A percentile compares a stretch with the other conserved stretches of the same genome.
Conservation (phyloP, 2,888 invertebrate genomes). For the Agrilus mali region DNA sequence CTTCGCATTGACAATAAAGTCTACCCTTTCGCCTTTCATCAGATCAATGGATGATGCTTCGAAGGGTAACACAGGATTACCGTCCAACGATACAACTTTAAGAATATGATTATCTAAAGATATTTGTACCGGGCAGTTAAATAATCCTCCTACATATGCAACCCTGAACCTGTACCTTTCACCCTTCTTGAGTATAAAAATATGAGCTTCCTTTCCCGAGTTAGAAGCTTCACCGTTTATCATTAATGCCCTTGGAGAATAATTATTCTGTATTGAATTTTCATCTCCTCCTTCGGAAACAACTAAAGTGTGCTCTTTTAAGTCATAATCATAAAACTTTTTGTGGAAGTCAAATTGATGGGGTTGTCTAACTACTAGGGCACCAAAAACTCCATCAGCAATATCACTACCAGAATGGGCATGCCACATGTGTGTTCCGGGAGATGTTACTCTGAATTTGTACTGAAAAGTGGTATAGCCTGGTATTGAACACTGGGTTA, state of each 20-base stretch:
- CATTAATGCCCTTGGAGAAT: conserved; percentile 36
- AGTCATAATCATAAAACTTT: conserved; percentile 57
- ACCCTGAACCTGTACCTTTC: conserved; percentile 53
- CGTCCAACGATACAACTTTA: conserved; percentile 57
- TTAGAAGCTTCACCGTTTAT: conserved; percentile 51
- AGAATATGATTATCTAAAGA: conserved; percentile 52
- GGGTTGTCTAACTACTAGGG: conserved; percentile 55
- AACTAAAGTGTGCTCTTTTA: conserved; percentile 53
- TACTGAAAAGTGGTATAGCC: conserved; percentile 58
- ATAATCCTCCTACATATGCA: conserved; percentile 52
- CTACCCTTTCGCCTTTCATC: conserved; percentile 61
- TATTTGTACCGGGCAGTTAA: conserved; percentile 55
- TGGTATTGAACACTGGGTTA: conserved; percentile 64
- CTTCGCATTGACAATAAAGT: conserved; percentile 57
- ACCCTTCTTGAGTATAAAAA: conserved; percentile 43
- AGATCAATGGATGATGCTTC: conserved; percentile 44
- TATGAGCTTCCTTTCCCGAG: conserved; percentile 18
- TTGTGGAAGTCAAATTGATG: conserved; percentile 45
- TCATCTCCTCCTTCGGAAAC: conserved; percentile 50
- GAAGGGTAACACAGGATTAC: conserved; percentile 48
- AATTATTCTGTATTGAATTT: conserved; percentile 33
- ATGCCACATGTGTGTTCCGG: conserved; percentile 64
- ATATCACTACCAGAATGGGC: conserved; percentile 57
- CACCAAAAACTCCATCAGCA: conserved; percentile 57
- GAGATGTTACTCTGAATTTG: conserved; percentile 50